phyloP scores from a whole-genome alignment of 2,797 vertebrate genomes.

The Halcyon badia region DNA sequence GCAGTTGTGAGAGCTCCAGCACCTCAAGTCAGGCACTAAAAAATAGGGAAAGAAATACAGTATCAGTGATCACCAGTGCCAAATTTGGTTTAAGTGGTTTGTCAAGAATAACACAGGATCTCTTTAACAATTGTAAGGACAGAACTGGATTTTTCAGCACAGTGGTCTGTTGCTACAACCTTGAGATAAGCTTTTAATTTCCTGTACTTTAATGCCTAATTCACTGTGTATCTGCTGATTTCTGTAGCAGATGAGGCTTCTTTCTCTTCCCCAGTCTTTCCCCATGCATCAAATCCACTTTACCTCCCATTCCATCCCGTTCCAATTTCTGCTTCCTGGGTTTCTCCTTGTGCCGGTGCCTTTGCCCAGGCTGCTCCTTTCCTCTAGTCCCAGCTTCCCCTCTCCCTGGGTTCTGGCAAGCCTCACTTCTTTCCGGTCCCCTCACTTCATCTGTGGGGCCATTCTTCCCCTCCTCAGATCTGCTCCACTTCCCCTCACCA shows the following conservation, averaged over 20 bases:
- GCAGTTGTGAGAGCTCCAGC: not conserved
- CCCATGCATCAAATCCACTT: not conserved
- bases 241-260: not conserved
- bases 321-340: not conserved
- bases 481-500: not conserved
- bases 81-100: not conserved
- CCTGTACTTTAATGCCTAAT: not conserved
- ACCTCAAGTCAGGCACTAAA: not conserved
- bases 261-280: not conserved
- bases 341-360: not conserved
- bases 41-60: not conserved
- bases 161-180: not conserved
- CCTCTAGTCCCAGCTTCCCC: not conserved
- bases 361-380: not conserved
- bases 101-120: not conserved
- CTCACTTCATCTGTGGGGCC: not conserved
- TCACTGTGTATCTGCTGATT: not conserved
- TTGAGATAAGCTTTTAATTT: not conserved
- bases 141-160: not conserved
- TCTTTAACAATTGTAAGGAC: not conserved
- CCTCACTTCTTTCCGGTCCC: not conserved
- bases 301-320: not conserved
- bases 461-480: not conserved
- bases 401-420: not conserved
- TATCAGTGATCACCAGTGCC: not conserved